Evolutionary conservation across 2,797 vertebrate genomes (phyloP).

Genomic region (Synaphobranchus kaupii): DNA sequence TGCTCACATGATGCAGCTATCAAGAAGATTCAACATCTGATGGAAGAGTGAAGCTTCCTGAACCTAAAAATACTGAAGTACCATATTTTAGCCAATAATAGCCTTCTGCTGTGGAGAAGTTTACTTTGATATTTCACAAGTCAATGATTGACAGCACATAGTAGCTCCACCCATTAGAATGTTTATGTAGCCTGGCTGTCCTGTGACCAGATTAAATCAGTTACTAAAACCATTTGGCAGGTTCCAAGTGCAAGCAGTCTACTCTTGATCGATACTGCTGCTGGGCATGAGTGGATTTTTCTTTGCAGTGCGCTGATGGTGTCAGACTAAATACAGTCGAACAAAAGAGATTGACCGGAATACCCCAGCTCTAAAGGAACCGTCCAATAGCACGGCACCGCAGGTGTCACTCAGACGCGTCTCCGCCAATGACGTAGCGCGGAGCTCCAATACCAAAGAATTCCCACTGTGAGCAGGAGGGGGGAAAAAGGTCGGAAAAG

Average conservation of each 20-base stretch:
- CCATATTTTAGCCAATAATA: background rate
- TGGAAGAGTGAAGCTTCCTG: background rate
- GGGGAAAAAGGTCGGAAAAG: background rate
- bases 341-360: background rate
- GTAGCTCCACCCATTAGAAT: background rate
- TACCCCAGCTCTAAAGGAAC: background rate
- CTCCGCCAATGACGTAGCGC: slow-evolving; percentile 1
- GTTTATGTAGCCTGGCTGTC: background rate
- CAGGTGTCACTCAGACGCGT: background rate
- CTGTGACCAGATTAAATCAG: background rate
- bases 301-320: background rate
- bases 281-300: background rate
- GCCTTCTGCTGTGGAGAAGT: background rate
- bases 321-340: slow-evolving; percentile 1
- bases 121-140: background rate
- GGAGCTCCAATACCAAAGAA: background rate
- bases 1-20: background rate
- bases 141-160: background rate
- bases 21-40: background rate
- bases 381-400: background rate
- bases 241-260: background rate
- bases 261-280: background rate
- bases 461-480: background rate
- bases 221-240: background rate
- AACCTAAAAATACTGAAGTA: background rate